phyloP scores from a whole-genome alignment of 2,797 vertebrate genomes.

The Ispidina lecontei region DNA sequence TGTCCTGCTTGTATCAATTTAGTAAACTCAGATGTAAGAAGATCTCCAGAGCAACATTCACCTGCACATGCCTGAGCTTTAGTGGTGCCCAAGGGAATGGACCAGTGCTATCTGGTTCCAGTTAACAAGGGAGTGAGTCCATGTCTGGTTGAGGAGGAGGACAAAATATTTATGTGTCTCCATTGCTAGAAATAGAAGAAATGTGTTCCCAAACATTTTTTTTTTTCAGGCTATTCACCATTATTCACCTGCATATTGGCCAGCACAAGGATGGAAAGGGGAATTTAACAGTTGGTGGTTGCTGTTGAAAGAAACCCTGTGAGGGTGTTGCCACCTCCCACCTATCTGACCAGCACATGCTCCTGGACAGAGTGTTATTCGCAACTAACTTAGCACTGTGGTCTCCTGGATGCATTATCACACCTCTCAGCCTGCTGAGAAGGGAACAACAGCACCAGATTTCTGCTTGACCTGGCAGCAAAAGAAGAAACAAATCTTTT shows the following conservation, averaged over 20 bases:
- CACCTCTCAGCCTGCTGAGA: neutral
- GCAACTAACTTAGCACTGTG: neutral
- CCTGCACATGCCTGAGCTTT: neutral
- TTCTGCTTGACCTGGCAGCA: constrained; percentile 15
- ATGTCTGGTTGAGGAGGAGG: neutral
- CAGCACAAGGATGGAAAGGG: neutral
- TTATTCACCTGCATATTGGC: neutral
- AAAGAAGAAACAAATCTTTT: neutral
- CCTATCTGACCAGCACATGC: neutral
- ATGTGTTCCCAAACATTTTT: neutral
- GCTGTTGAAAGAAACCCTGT: neutral
- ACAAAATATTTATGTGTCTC: neutral
- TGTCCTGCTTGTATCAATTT: neutral
- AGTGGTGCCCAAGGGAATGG: neutral
- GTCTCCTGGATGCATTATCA: constrained; percentile 6
- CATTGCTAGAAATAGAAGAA: neutral
- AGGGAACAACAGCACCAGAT: neutral
- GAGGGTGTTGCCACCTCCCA: neutral
- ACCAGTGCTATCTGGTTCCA: neutral
- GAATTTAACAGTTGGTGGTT: neutral
- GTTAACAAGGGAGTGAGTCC: neutral
- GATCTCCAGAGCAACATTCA: neutral
- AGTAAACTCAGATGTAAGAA: neutral
- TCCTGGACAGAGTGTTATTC: neutral
- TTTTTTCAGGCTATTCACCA: neutral